These are phyloP conservation scores for Nasua narica DNA, from an alignment of 2,797 vertebrate genomes.

Conservation along the genomic window DNA sequence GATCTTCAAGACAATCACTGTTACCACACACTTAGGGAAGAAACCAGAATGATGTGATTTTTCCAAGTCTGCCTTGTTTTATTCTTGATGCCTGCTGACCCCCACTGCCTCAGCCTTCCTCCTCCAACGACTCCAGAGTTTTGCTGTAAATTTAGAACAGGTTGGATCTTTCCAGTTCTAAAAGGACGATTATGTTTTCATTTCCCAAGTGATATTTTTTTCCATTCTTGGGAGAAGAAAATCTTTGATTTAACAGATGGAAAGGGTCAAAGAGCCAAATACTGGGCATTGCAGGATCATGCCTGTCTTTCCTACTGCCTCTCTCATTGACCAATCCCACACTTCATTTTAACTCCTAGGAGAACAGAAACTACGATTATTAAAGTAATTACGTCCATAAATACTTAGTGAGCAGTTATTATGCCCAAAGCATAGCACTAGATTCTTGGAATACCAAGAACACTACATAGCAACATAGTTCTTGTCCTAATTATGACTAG, in stretches of 20 bases:
- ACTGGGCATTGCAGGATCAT: neutral
- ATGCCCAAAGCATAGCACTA: neutral
- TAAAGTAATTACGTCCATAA: neutral
- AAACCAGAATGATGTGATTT: neutral
- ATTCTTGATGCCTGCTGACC: neutral
- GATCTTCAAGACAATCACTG: neutral
- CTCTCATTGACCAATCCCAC: neutral
- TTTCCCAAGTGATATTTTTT: neutral
- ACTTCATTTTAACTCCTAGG: neutral
- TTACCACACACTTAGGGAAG: neutral
- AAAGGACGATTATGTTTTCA: neutral
- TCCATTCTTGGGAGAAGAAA: neutral
- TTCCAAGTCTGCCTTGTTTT: neutral
- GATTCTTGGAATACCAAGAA: neutral
- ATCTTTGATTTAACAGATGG: neutral
- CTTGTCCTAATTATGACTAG: neutral
- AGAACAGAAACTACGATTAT: neutral
- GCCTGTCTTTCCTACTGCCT: fast-evolving
- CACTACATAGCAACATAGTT: neutral
- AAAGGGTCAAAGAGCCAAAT: neutral
- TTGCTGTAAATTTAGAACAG: neutral
- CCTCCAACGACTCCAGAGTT: neutral
- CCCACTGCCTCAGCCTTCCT: neutral
- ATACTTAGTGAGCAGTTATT: neutral
- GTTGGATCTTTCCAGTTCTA: neutral